These are phyloP conservation scores for Cichladusa arquata DNA, from an alignment of 2,113 vertebrate species.

Conservation along the genomic window DNA sequence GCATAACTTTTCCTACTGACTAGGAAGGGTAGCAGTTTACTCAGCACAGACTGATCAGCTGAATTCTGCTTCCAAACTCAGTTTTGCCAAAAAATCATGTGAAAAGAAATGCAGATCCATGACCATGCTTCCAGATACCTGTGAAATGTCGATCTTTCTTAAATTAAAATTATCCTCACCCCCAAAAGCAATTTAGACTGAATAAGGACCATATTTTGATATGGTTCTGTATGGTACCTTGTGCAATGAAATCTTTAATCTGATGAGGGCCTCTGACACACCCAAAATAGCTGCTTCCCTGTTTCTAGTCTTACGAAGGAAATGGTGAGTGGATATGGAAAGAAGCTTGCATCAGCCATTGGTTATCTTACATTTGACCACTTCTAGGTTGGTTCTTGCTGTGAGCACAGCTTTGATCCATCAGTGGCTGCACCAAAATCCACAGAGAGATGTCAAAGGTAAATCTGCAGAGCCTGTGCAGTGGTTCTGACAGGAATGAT, in stretches of 20 bases:
- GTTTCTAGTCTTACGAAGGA: background rate
- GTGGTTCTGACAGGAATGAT: background rate
- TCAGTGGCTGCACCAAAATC: background rate
- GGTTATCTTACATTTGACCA: background rate
- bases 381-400: background rate
- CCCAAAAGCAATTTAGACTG: background rate
- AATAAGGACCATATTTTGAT: background rate
- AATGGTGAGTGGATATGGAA: background rate
- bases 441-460: background rate
- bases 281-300: background rate
- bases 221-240: background rate
- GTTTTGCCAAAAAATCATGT: background rate
- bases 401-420: background rate
- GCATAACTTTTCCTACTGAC: slow-evolving; percentile 55
- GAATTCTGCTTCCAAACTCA: background rate
- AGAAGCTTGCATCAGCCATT: background rate
- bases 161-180: background rate
- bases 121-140: background rate
- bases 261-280: background rate
- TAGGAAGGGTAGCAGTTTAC: slow-evolving; percentile 30
- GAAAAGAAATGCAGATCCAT: background rate
- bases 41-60: background rate
- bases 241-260: background rate
- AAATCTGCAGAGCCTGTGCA: background rate
- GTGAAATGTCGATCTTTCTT: background rate